Evolutionary conservation across 2,888 invertebrate genomes (phyloP).

Genomic region (Laspeyria flexula): DNA sequence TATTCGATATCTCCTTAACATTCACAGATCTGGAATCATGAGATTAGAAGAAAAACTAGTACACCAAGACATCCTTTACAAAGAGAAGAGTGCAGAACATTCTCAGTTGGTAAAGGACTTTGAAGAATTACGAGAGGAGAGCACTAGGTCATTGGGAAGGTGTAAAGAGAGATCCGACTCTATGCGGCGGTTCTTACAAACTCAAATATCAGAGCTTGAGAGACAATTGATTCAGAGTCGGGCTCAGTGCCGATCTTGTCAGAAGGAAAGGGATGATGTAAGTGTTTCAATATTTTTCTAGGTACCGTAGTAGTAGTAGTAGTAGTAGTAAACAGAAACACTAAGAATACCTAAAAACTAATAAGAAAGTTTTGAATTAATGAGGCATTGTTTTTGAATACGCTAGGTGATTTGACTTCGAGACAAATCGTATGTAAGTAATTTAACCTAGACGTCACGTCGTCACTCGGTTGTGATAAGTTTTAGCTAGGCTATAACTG

Average conservation of each 20-base stretch:
- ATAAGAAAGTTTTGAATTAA: no score
- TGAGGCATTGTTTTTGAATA: no score
- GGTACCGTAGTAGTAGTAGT: no score
- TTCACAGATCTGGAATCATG: slow-evolving; percentile 55
- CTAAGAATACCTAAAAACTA: no score
- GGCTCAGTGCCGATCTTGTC: slow-evolving; percentile 68
- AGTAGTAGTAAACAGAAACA: no score
- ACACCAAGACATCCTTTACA: slow-evolving; percentile 59
- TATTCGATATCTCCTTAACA: no score
- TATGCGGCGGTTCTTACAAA: slow-evolving; percentile 67
- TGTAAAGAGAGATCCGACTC: slow-evolving; percentile 69
- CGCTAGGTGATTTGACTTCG: no score
- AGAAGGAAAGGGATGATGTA: slow-evolving; percentile 78
- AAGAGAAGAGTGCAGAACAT: slow-evolving; percentile 65
- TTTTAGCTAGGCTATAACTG: no score
- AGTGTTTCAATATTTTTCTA: neutral
- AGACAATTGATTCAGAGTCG: slow-evolving; percentile 72
- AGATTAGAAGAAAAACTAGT: slow-evolving; percentile 67
- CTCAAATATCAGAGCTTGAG: slow-evolving; percentile 73
- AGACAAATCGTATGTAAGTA: no score
- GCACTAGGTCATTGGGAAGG: slow-evolving; percentile 53
- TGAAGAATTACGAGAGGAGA: slow-evolving; percentile 66
- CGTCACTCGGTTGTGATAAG: no score
- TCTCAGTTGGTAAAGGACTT: slow-evolving; percentile 57
- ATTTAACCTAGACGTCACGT: no score